Percentiles rank a stretch among this genome's conserved stretches.
phyloP scores from a whole-genome alignment of 2,797 vertebrate genomes.

The Gymnoscopelus braueri region DNA sequence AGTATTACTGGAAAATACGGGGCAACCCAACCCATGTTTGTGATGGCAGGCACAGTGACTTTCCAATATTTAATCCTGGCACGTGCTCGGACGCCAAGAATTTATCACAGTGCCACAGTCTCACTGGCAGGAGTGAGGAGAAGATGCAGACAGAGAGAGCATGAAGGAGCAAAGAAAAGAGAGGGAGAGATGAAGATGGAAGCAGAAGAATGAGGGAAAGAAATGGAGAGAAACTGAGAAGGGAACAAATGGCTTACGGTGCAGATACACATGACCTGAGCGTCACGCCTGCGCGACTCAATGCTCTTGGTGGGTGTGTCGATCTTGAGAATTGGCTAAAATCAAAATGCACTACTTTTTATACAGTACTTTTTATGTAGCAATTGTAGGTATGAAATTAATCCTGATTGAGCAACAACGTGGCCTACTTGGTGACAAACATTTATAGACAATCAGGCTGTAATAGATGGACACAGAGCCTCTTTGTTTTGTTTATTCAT shows the following conservation, averaged over 20 bases:
- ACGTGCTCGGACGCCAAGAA: conserved; percentile 65
- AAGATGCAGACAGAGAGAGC: background rate
- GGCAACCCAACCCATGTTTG: conserved; percentile 76
- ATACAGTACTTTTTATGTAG: too few relatives aligned
- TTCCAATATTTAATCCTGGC: conserved; percentile 79
- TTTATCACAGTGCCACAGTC: conserved; percentile 72
- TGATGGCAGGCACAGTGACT: conserved; percentile 74
- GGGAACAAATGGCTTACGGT: conserved; percentile 45
- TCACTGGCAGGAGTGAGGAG: conserved; percentile 38
- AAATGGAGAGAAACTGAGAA: conserved; percentile 17
- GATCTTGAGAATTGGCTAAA: too few relatives aligned
- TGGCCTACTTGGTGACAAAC: too few relatives aligned
- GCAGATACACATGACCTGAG: too few relatives aligned
- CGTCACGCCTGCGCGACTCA: too few relatives aligned
- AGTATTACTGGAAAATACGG: conserved; percentile 55
- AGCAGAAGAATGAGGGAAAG: conserved; percentile 22
- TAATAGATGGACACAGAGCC: too few relatives aligned
- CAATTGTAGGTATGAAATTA: too few relatives aligned
- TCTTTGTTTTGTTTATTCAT: too few relatives aligned
- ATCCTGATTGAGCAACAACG: too few relatives aligned
- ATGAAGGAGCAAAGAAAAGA: background rate
- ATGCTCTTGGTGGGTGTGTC: too few relatives aligned
- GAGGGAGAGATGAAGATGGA: background rate
- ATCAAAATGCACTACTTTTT: too few relatives aligned
- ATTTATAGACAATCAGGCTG: too few relatives aligned